Conservation (phyloP, 2,888 invertebrate species). For the Conops quadrifasciatus region DNA sequence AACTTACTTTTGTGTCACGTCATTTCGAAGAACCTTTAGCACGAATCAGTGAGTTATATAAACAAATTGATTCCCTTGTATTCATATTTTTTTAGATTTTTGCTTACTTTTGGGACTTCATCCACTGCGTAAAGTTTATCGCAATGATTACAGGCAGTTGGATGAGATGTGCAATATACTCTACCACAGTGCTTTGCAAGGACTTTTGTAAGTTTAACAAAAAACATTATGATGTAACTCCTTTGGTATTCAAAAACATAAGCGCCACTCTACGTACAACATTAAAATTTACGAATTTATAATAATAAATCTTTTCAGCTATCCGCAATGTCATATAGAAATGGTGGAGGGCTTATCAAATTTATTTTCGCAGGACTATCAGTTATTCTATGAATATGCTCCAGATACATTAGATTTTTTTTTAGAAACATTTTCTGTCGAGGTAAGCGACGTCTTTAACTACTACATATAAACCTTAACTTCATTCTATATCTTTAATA, state of each 20-base stretch:
- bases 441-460: no score
- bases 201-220: constrained; percentile 39
- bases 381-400: constrained; percentile 37
- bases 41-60: constrained; percentile 37
- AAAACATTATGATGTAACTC: background rate
- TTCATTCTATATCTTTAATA: constrained; percentile 3
- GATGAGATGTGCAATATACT: constrained; percentile 40
- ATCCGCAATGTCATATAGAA: constrained; percentile 35
- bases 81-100: constrained; percentile 34
- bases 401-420: constrained; percentile 36
- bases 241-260: background rate
- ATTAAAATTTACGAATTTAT: background rate
- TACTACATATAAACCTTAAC: background rate
- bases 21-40: constrained; percentile 43
- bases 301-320: constrained; percentile 39
- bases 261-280: background rate
- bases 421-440: constrained; percentile 35
- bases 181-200: constrained; percentile 39
- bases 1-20: constrained; percentile 5
- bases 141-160: constrained; percentile 31
- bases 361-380: constrained; percentile 37
- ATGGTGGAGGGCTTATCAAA: constrained; percentile 33
- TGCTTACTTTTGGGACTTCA: constrained; percentile 41
- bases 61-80: background rate
- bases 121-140: constrained; percentile 37